A percentile compares a stretch with the other conserved stretches of the same genome.
Conservation (phyloP, 2,113 vertebrate species). For the Grallaria varia region DNA sequence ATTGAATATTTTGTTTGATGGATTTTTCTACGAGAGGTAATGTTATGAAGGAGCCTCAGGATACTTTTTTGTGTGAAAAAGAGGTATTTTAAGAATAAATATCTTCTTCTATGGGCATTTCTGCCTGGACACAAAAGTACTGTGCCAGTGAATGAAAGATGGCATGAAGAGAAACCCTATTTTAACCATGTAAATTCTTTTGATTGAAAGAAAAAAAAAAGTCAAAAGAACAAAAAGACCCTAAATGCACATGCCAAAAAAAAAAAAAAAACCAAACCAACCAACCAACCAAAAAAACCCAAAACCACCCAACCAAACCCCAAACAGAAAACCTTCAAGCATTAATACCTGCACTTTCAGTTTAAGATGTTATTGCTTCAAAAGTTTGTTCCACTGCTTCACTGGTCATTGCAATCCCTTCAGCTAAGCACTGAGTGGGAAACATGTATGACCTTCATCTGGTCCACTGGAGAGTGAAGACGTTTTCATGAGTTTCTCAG, state of each 20-base stretch:
- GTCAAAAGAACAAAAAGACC: background rate
- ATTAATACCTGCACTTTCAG: background rate
- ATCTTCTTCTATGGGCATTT: background rate
- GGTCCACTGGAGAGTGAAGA: background rate
- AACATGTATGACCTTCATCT: background rate
- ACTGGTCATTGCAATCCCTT: background rate
- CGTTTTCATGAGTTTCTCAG: background rate
- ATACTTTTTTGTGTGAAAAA: background rate
- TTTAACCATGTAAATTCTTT: background rate
- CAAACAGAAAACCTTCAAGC: background rate
- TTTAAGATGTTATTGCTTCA: background rate
- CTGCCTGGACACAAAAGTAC: background rate
- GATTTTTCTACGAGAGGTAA: background rate
- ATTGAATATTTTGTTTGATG: background rate
- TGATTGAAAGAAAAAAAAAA: background rate
- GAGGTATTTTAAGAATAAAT: background rate
- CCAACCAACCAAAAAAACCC: too few relatives aligned
- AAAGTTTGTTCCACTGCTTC: background rate
- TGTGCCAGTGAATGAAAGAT: background rate
- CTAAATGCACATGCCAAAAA: background rate
- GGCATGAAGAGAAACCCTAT: background rate
- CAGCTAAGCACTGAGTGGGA: background rate
- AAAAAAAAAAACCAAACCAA: background rate
- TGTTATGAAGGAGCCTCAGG: background rate
- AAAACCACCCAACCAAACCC: too few relatives aligned